A percentile compares a stretch with the other conserved stretches of the same genome.
These are phyloP conservation scores for Drosophila paulistorum DNA, from an alignment of 1,140 invertebrate genomes.

Conservation along the genomic window DNA sequence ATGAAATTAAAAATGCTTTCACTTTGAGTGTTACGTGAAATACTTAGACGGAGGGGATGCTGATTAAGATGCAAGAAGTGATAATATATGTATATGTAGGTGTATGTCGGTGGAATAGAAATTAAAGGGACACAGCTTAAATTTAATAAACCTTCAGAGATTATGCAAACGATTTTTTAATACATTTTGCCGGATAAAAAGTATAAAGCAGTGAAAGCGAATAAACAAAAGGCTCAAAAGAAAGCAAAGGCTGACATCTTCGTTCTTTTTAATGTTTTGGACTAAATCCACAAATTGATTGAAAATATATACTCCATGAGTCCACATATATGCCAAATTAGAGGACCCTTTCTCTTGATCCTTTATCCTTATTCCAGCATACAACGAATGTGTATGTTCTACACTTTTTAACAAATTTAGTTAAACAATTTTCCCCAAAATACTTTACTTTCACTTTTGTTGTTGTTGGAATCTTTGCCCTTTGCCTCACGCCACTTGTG, in stretches of 20 bases:
- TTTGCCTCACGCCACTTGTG: not conserved
- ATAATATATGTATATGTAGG: not conserved
- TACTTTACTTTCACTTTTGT: not conserved
- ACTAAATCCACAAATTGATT: too few species aligned
- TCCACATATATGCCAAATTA: too few species aligned
- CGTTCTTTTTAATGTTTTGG: too few species aligned
- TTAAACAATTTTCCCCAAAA: not conserved
- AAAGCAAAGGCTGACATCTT: too few species aligned
- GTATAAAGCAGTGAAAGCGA: not conserved
- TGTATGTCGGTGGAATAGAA: not conserved
- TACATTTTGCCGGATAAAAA: not conserved
- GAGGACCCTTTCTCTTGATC: too few species aligned
- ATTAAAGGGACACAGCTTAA: constrained; percentile 1
- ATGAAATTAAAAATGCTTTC: constrained; percentile 76
- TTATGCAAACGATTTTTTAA: constrained; percentile 2
- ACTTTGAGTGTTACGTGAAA: constrained; percentile 21
- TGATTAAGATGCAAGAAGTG: not conserved
- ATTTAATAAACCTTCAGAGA: not conserved
- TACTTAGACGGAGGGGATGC: not conserved
- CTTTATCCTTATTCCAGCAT: too few species aligned
- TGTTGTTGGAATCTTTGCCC: not conserved
- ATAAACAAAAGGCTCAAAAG: not conserved
- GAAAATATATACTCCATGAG: too few species aligned
- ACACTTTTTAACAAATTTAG: too few species aligned
- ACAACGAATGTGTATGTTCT: too few species aligned